Evolutionary conservation across 2,888 invertebrate species (phyloP).

Genomic region (Nephrotoma guestfalica): DNA sequence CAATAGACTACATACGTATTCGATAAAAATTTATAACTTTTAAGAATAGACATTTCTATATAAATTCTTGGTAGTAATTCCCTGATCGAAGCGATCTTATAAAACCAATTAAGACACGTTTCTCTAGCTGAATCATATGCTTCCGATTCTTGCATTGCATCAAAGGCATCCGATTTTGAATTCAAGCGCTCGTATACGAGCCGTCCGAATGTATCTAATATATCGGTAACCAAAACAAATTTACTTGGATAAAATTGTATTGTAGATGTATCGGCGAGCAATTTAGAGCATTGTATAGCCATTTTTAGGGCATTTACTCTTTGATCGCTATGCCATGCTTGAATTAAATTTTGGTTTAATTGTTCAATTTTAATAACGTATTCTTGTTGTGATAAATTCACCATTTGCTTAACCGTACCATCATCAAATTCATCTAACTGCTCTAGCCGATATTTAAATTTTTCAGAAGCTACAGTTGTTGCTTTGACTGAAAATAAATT

Average conservation of each 20-base stretch:
- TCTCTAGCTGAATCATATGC: conserved; percentile 73
- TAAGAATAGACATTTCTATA: conserved; percentile 84
- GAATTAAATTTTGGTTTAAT: conserved; percentile 77
- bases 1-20: conserved; percentile 36
- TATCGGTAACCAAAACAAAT: conserved; percentile 91
- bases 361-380: conserved; percentile 79
- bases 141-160: conserved; percentile 50
- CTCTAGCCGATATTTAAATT: conserved; percentile 79
- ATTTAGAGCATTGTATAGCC: conserved; percentile 90
- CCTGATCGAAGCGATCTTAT: conserved; percentile 93
- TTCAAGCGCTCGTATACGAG: conserved; percentile 74
- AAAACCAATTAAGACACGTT: conserved; percentile 98
- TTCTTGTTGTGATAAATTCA: conserved; percentile 85
- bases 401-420: conserved; percentile 68
- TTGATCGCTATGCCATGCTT: conserved; percentile 90
- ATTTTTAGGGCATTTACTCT: conserved; percentile 92
- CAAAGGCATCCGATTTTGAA: conserved; percentile 51
- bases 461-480: conserved; percentile 68
- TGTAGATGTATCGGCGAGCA: conserved; percentile 76
- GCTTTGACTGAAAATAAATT: conserved; percentile 50
- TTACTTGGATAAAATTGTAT: conserved; percentile 96
- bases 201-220: conserved; percentile 86
- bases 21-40: conserved; percentile 74
- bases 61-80: conserved; percentile 88
- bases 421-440: conserved; percentile 93